phyloP scores from a whole-genome alignment of 2,113 vertebrate species.

The Pterocles orientalis region DNA sequence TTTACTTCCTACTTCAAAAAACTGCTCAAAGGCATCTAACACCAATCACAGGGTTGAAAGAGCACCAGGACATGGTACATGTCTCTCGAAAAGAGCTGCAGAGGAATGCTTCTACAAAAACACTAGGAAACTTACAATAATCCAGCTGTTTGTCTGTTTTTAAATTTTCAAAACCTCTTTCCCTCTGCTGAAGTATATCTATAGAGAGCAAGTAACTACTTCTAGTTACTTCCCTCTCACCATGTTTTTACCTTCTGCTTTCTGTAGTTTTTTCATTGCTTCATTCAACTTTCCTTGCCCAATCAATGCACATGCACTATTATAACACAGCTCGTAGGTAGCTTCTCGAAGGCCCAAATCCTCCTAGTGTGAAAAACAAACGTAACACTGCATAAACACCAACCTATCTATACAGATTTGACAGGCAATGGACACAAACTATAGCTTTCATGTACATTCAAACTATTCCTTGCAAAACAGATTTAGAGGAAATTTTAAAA shows the following conservation, averaged over 20 bases:
- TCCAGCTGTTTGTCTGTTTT: neutral
- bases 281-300: conserved; percentile 88
- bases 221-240: neutral
- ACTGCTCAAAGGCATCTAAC: neutral
- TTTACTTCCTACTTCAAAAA: neutral
- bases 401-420: neutral
- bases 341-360: conserved; percentile 91
- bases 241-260: conserved; percentile 87
- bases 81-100: neutral
- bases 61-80: neutral
- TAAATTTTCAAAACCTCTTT: neutral
- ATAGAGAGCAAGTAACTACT: neutral
- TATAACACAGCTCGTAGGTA: conserved; percentile 96
- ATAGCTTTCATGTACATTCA: neutral
- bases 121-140: neutral
- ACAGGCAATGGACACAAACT: neutral
- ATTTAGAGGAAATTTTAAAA: neutral
- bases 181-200: neutral
- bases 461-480: neutral
- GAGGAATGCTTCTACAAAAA: neutral
- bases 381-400: neutral
- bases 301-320: conserved; percentile 89
- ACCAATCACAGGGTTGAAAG: neutral
- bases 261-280: conserved; percentile 87
- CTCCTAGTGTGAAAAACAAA: conserved; percentile 76